A percentile compares a stretch with the other conserved stretches of the same genome.
These are phyloP conservation scores for Babyrousa celebensis DNA, from an alignment of 2,797 vertebrate genomes.

Conservation along the genomic window DNA sequence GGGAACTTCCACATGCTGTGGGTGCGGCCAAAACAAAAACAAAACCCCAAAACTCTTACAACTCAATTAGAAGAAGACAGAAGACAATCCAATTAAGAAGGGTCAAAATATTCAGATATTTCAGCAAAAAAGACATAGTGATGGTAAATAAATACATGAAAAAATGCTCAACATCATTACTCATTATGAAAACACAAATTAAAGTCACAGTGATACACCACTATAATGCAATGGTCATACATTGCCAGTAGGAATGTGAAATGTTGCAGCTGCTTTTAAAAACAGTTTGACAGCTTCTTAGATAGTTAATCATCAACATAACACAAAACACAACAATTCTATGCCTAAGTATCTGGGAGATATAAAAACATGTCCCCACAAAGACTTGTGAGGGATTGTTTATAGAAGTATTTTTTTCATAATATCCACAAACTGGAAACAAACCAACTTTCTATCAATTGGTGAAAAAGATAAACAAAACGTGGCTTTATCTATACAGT, in stretches of 20 bases:
- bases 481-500: neutral
- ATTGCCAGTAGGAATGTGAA: conserved; percentile 1
- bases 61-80: neutral
- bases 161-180: neutral
- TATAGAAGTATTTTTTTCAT: neutral
- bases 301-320: conserved; percentile 44
- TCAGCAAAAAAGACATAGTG: neutral
- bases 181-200: conserved; percentile 32
- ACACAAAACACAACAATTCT: neutral
- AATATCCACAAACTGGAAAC: neutral
- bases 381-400: neutral
- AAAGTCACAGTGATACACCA: neutral
- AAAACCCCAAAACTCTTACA: neutral
- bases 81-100: neutral
- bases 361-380: neutral
- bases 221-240: neutral
- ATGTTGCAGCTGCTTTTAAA: neutral
- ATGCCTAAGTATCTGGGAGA: neutral
- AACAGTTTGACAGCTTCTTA: conserved; percentile 4
- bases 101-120: neutral
- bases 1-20: no score
- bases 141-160: neutral
- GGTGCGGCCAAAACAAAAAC: no score
- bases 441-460: conserved; percentile 5
- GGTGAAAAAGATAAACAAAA: conserved; percentile 61